Evolutionary conservation across 2,797 vertebrate species (phyloP).

Genomic region (Erithacus rubecula): DNA sequence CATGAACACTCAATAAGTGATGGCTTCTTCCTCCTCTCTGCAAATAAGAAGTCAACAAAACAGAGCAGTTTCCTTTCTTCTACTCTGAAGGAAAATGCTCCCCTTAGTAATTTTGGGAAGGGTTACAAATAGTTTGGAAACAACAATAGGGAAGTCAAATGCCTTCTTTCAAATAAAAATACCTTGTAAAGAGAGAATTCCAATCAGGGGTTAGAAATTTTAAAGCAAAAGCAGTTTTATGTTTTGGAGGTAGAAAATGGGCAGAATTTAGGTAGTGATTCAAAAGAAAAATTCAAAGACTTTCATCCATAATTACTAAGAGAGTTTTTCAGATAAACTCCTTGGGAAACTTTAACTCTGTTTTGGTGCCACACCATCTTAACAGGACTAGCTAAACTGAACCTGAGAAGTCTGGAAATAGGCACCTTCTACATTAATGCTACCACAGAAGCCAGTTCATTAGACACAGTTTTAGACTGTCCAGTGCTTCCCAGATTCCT

Average conservation of each 20-base stretch:
- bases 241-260: neutral
- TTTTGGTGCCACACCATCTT: neutral
- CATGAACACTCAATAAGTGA: neutral
- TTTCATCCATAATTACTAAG: neutral
- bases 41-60: constrained; percentile 1
- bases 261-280: neutral
- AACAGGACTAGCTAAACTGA: neutral
- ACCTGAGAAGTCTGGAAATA: neutral
- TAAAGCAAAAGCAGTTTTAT: neutral
- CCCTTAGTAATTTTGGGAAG: neutral
- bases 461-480: neutral
- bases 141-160: neutral
- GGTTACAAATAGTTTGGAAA: neutral
- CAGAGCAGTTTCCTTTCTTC: neutral
- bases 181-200: neutral
- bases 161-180: neutral
- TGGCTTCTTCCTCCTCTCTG: neutral
- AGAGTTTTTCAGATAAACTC: neutral
- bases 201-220: neutral
- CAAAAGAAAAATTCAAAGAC: neutral
- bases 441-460: neutral
- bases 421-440: neutral
- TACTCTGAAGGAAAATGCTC: neutral
- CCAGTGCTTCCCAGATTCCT: neutral
- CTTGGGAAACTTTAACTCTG: neutral